Percentiles rank a stretch among this genome's conserved stretches.
Evolutionary conservation across 2,113 vertebrate species (phyloP).

Genomic region (Prunella himalayana): DNA sequence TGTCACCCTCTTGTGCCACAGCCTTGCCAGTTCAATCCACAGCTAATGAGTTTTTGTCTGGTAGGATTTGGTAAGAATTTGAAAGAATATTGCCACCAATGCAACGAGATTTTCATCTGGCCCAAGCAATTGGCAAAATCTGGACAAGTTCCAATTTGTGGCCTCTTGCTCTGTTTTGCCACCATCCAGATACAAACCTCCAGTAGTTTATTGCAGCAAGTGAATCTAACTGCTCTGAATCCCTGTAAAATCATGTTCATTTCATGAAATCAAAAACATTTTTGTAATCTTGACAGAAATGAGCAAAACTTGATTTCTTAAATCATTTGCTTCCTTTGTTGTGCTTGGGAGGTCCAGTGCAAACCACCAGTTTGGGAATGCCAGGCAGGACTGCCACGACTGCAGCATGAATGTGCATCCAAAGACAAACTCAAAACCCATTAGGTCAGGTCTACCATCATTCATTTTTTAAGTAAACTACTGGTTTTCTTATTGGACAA

Average conservation of each 20-base stretch:
- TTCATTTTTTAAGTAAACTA: background rate
- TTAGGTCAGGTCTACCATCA: background rate
- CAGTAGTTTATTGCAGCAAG: background rate
- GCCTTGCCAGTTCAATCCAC: background rate
- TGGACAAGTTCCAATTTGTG: background rate
- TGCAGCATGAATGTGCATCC: background rate
- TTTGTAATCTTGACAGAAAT: background rate
- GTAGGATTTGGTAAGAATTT: background rate
- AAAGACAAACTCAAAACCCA: background rate
- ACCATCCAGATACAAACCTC: background rate
- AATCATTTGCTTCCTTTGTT: background rate
- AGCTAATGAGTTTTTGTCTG: background rate
- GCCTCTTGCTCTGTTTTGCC: accelerated
- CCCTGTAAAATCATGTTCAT: background rate
- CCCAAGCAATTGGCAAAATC: background rate
- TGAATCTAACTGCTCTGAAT: background rate
- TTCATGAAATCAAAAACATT: background rate
- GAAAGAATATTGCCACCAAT: background rate
- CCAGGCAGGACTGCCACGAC: background rate
- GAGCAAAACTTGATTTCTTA: background rate
- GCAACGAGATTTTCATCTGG: background rate
- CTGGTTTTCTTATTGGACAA: background rate
- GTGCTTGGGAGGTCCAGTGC: background rate
- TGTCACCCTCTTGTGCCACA: background rate
- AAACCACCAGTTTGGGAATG: background rate